phyloP scores from a whole-genome alignment of 2,797 vertebrate species.

The Melanotaenia trifasciata region DNA sequence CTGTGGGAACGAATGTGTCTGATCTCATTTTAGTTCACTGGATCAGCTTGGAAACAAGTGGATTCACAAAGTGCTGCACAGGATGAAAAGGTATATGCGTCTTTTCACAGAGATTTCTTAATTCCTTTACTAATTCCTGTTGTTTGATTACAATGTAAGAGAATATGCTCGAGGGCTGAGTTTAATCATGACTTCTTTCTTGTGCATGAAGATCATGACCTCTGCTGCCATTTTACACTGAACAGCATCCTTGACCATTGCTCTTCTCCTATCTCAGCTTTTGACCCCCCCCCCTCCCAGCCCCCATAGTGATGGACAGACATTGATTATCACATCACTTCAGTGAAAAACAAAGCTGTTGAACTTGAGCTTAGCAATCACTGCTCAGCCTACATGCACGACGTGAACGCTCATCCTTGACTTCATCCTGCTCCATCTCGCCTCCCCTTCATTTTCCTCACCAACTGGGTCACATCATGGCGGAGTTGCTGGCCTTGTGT shows the following conservation, averaged over 20 bases:
- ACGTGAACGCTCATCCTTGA: constrained; percentile 69
- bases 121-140: constrained; percentile 7
- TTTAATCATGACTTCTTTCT: constrained; percentile 31
- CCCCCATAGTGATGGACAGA: constrained; percentile 32
- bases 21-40: constrained; percentile 61
- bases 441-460: constrained; percentile 27
- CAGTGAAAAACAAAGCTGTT: constrained; percentile 36
- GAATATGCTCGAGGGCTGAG: constrained; percentile 21
- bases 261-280: constrained; percentile 9
- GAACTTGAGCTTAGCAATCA: constrained; percentile 42
- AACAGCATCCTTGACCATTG: constrained; percentile 30
- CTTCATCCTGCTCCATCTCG: constrained; percentile 48
- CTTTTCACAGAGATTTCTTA: too few species aligned
- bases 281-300: constrained; percentile 15
- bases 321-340: constrained; percentile 52
- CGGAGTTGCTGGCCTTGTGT: constrained; percentile 66
- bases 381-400: constrained; percentile 26
- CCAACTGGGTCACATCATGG: constrained; percentile 55
- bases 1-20: constrained; percentile 53
- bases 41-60: constrained; percentile 51
- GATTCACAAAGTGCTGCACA: constrained; percentile 32
- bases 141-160: constrained; percentile 18
- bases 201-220: constrained; percentile 49
- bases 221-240: constrained; percentile 41
- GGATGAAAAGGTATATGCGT: constrained; percentile 11